Conservation (phyloP, 2,888 invertebrate genomes). For the Eurois occulta region DNA sequence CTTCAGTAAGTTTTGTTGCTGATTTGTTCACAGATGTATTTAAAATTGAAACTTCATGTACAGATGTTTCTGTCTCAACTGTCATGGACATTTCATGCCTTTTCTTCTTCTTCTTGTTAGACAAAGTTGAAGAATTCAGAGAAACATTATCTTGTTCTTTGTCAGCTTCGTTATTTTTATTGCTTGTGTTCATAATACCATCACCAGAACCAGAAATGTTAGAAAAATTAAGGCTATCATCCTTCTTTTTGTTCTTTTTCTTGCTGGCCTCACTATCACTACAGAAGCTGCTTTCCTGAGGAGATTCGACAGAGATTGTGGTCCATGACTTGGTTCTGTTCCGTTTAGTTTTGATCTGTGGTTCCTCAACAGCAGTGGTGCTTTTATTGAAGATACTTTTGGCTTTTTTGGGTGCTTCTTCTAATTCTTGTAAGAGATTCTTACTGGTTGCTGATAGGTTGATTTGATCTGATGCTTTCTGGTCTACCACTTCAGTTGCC, state of each 20-base stretch:
- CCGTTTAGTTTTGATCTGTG: slow-evolving; percentile 72
- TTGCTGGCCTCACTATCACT: slow-evolving; percentile 79
- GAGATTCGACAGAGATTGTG: slow-evolving; percentile 62
- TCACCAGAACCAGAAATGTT: slow-evolving; percentile 60
- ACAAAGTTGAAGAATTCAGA: slow-evolving; percentile 41
- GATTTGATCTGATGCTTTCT: slow-evolving; percentile 46
- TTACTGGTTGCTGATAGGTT: slow-evolving; percentile 70
- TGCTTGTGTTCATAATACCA: slow-evolving; percentile 44
- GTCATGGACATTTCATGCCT: slow-evolving; percentile 35
- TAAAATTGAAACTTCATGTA: slow-evolving; percentile 20
- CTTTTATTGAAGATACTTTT: slow-evolving; percentile 76
- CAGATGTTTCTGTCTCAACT: slow-evolving; percentile 30
- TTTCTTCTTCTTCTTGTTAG: slow-evolving; percentile 61
- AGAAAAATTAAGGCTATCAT: slow-evolving; percentile 44
- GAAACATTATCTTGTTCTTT: slow-evolving; percentile 28
- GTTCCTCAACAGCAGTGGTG: slow-evolving; percentile 70
- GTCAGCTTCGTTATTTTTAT: slow-evolving; percentile 19
- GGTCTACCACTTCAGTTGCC: slow-evolving; percentile 18
- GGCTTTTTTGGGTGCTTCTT: slow-evolving; percentile 65
- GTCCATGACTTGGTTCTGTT: slow-evolving; percentile 83
- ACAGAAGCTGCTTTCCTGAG: slow-evolving; percentile 70
- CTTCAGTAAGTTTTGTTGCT: slow-evolving; percentile 10
- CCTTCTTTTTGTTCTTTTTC: slow-evolving; percentile 69
- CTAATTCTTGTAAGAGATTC: slow-evolving; percentile 73
- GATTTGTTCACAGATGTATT: slow-evolving; percentile 37